These are phyloP conservation scores for Turdus rufiventris DNA, from an alignment of 2,113 vertebrate species.

Conservation along the genomic window DNA sequence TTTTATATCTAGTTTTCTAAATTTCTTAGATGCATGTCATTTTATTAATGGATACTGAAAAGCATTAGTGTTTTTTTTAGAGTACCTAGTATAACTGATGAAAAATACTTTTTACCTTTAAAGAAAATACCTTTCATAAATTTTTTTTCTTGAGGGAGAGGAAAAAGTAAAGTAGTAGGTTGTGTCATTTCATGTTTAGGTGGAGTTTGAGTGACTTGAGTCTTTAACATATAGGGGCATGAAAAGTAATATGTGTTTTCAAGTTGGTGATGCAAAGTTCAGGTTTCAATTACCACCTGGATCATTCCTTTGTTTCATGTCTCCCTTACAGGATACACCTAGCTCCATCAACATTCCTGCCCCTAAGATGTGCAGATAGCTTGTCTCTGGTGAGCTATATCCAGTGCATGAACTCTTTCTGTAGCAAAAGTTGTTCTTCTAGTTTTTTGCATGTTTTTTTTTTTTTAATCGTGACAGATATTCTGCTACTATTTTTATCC, in stretches of 20 bases:
- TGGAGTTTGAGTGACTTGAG: not conserved
- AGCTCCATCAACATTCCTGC: fast-evolving
- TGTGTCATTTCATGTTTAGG: not conserved
- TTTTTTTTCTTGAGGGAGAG: not conserved
- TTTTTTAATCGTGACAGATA: not conserved
- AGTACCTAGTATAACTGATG: not conserved
- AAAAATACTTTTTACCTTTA: not conserved
- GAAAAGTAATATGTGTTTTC: not conserved
- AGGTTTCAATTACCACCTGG: not conserved
- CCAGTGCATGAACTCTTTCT: not conserved
- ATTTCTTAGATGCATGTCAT: not conserved
- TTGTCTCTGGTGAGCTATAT: not conserved
- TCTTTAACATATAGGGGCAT: not conserved
- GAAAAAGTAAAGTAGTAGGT: not conserved
- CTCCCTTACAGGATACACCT: no score
- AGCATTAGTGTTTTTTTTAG: not conserved
- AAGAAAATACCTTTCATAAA: fast-evolving
- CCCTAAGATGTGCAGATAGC: no score
- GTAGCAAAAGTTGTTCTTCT: not conserved
- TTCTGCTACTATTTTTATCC: not conserved
- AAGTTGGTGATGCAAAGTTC: not conserved
- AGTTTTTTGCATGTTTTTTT: not conserved
- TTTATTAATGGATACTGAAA: not conserved
- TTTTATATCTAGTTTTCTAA: not conserved
- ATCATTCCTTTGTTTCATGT: not conserved